Percentiles rank a stretch among this genome's conserved stretches.
phyloP scores from a whole-genome alignment of 2,888 invertebrate genomes.

The Panzeria rudis region DNA sequence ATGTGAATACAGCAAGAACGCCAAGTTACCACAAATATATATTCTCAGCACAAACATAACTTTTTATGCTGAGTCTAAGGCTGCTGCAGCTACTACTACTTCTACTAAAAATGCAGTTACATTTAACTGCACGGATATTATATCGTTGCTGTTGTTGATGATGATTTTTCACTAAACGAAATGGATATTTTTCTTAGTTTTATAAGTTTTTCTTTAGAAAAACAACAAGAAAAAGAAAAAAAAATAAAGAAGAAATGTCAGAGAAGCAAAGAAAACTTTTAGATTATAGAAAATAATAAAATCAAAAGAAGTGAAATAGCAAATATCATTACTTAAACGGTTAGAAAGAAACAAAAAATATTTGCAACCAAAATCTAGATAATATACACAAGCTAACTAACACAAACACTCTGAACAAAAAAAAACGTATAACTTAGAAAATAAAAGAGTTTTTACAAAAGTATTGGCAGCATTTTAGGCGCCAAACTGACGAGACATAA shows the following conservation, averaged over 20 bases:
- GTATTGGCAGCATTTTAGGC: conserved; percentile 74
- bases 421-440: conserved; percentile 13
- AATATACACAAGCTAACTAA: neutral
- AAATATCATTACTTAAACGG: conserved; percentile 39
- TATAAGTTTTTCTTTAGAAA: neutral
- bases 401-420: conserved; percentile 1
- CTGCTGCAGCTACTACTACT: conserved; percentile 6
- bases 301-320: conserved; percentile 35
- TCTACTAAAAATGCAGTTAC: conserved; percentile 7
- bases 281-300: conserved; percentile 28
- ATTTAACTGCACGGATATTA: conserved; percentile 18
- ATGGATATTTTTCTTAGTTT: conserved; percentile 35
- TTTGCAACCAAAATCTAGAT: conserved; percentile 18
- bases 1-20: conserved; percentile 23
- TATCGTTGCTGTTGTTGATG: conserved; percentile 35
- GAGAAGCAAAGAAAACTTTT: conserved; percentile 30
- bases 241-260: neutral
- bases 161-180: conserved; percentile 57
- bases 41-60: conserved; percentile 2
- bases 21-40: conserved; percentile 25
- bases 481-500: conserved; percentile 74
- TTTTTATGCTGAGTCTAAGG: neutral
- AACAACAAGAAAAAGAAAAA: neutral
- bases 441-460: conserved; percentile 62
- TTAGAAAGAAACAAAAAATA: conserved; percentile 42